Evolutionary conservation across 2,888 invertebrate species (phyloP), one percentile per base, ranked within the genome.

Genomic region (Cylindroiulus punctatus): DNA sequence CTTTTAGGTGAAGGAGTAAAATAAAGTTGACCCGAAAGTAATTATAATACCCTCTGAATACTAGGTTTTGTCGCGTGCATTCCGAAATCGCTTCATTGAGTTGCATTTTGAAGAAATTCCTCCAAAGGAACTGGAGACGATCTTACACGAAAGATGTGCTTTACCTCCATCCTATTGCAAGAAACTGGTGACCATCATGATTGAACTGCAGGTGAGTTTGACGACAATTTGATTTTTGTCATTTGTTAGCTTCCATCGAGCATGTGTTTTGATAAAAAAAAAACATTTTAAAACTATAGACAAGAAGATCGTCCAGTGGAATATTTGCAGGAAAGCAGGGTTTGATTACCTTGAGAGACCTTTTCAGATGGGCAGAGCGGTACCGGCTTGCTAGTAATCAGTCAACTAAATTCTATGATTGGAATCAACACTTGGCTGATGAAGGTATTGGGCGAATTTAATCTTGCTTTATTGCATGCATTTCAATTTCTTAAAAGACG

Each of bases 41-140:
- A 84, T 57, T 57, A 52, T 7, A 8, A 57, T 26, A 10, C 57
- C 81, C 32, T 86, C 40, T 3, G n/a, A 22, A 8, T 88, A 88
- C 44, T 87, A 93, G 92, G 91, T 93, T n/a, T 91, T 99, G 7
- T 99, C 99, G 0, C 93, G 99, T 88, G 99, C 99, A 0, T 99
- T 99, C 90, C 94, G 98, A 89, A 99, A 99, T 91, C 94, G 99
- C 88, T 99, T 99, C 91, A 96, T 99, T 10, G 98, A 99, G 91
- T 92, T 99, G 4, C 98, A 99, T 91, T 99, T 99, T 90, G 96
- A 96, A 89, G 97, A 98, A 90, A 97, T 99, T 90, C 99, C 99
- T 0, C 92, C 95, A 19, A 90, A 91, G 0, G 99, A 99, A 90
- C 91, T 99, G 87, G 96, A 96, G 91, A 94, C 92, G 0, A 99